A percentile compares a stretch with the other conserved stretches of the same genome.
phyloP scores from a whole-genome alignment of 2,888 invertebrate genomes.

The Sesia bembeciformis region DNA sequence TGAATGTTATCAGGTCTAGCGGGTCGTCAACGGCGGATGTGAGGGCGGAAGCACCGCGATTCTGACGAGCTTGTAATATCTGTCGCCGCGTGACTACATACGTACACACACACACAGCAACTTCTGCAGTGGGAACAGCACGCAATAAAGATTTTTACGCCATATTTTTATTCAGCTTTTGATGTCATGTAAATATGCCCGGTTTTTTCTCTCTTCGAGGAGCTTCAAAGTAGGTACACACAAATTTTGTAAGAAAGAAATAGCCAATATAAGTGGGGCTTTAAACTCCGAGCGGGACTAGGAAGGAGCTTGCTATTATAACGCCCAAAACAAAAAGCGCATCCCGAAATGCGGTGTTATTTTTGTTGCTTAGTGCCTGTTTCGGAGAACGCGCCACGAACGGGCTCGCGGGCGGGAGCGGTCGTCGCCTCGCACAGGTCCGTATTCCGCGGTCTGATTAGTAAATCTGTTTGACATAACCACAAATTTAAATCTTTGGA shows the following conservation, averaged over 20 bases:
- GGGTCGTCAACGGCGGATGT: constrained; percentile 57
- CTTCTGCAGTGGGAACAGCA: not conserved
- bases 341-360: constrained; percentile 64
- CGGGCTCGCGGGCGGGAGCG: constrained; percentile 59
- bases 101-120: not conserved
- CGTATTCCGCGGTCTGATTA: constrained; percentile 24
- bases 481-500: too few relatives aligned
- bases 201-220: too few relatives aligned
- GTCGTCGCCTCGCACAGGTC: constrained; percentile 66
- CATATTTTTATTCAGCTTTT: too few relatives aligned
- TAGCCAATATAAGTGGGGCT: too few relatives aligned
- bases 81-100: constrained; percentile 12
- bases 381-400: constrained; percentile 60
- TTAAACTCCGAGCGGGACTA: constrained; percentile 10
- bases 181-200: too few relatives aligned
- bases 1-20: constrained; percentile 18
- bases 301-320: constrained; percentile 33
- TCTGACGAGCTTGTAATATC: constrained; percentile 8
- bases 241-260: too few relatives aligned
- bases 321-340: constrained; percentile 62
- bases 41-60: constrained; percentile 47
- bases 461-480: too few relatives aligned
- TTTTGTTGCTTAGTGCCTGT: constrained; percentile 66
- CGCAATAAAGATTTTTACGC: too few relatives aligned
- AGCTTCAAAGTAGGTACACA: too few relatives aligned